Conservation (phyloP, 2,797 vertebrate species). For the Eulemur rubriventer region DNA sequence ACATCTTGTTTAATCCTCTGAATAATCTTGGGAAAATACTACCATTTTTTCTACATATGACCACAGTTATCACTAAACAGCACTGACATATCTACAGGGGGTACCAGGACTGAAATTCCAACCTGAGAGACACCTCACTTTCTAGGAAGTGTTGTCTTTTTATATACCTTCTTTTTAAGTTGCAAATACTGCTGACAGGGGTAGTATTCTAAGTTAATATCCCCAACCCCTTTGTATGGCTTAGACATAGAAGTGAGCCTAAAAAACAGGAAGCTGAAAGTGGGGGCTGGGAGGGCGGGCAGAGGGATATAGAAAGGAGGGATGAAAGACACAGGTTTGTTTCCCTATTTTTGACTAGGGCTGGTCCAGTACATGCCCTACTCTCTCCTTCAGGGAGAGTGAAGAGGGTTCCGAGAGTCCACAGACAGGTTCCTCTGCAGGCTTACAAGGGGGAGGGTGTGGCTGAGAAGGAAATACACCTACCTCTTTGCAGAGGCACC, state of each 20-base stretch:
- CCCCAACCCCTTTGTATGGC: not conserved
- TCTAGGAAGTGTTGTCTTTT: not conserved
- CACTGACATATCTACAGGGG: no score
- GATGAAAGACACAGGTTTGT: no score
- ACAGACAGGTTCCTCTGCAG: not conserved
- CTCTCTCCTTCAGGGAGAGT: not conserved
- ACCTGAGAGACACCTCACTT: not conserved
- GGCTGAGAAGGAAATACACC: not conserved
- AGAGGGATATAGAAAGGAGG: not conserved
- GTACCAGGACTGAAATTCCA: not conserved
- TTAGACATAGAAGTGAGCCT: not conserved
- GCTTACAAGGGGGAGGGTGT: not conserved
- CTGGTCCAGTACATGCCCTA: no score
- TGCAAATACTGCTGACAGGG: not conserved
- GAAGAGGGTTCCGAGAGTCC: not conserved
- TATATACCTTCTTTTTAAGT: not conserved
- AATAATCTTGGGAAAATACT: not conserved
- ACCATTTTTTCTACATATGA: not conserved
- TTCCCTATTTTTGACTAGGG: not conserved
- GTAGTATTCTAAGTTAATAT: not conserved
- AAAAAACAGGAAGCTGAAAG: not conserved
- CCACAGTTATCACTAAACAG: not conserved
- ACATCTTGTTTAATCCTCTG: not conserved
- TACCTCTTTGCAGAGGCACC: not conserved
- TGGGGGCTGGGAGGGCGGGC: rapidly evolving